phyloP scores from a whole-genome alignment of 2,113 vertebrate genomes.

The Heterotis niloticus region DNA sequence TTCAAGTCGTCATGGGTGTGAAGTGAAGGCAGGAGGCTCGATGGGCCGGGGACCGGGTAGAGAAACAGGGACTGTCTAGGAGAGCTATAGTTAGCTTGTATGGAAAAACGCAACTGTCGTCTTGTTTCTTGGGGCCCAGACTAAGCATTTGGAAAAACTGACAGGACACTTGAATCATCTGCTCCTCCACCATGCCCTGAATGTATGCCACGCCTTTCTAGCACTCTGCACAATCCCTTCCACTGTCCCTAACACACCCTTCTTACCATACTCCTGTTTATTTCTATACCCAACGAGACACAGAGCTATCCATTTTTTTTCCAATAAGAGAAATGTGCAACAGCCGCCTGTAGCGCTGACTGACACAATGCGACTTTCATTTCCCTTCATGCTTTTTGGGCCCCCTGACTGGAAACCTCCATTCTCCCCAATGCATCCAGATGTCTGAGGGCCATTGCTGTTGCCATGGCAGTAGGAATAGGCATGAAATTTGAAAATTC shows the following conservation, averaged over 20 bases:
- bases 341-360: slow-evolving; percentile 40
- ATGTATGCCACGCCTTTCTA: slow-evolving; percentile 52
- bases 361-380: slow-evolving; percentile 59
- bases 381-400: slow-evolving; percentile 53
- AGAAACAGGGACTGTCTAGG: not conserved
- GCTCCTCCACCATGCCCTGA: slow-evolving; percentile 50
- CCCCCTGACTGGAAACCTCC: slow-evolving; percentile 60
- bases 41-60: not conserved
- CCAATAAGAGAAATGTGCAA: slow-evolving; percentile 34
- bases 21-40: slow-evolving; percentile 34
- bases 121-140: slow-evolving; percentile 51
- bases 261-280: slow-evolving; percentile 28
- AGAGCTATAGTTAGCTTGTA: slow-evolving; percentile 43
- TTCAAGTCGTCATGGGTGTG: slow-evolving; percentile 37
- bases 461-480: slow-evolving; percentile 47
- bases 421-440: slow-evolving; percentile 54
- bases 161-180: slow-evolving; percentile 64
- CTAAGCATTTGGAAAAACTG: slow-evolving; percentile 64
- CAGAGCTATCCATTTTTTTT: slow-evolving; percentile 23
- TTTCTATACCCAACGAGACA: slow-evolving; percentile 32
- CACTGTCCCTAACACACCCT: slow-evolving; percentile 32
- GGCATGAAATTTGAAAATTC: slow-evolving; percentile 51
- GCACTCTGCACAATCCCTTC: slow-evolving; percentile 47
- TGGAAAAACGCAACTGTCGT: slow-evolving; percentile 47
- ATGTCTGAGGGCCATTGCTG: slow-evolving; percentile 52